A percentile compares a stretch with the other conserved stretches of the same genome.
phyloP scores from a whole-genome alignment of 2,113 vertebrate species.

The Coryphaenoides rupestris region DNA sequence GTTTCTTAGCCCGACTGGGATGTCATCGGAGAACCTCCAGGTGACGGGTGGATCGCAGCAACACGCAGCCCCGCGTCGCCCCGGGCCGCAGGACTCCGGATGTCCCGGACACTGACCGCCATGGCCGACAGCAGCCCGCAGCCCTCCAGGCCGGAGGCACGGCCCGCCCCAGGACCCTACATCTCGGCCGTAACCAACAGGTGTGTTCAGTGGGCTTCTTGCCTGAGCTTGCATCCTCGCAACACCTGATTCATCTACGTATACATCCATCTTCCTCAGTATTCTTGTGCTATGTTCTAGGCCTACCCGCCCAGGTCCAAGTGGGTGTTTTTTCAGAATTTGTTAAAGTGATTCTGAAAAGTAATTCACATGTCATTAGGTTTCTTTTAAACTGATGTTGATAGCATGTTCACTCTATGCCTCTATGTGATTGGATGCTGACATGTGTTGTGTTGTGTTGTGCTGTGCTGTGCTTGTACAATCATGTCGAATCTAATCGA shows the following conservation, averaged over 20 bases:
- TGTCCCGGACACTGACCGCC: conserved; percentile 45
- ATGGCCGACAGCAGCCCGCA: conserved; percentile 75
- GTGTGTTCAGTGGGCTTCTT: conserved; percentile 16
- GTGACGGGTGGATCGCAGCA: conserved; percentile 6
- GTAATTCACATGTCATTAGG: too few relatives aligned
- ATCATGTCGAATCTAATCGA: too few relatives aligned
- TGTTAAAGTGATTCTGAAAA: too few relatives aligned
- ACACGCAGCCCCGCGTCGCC: neutral
- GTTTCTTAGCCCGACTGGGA: conserved; percentile 24
- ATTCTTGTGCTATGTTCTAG: too few relatives aligned
- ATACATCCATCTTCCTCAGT: too few relatives aligned
- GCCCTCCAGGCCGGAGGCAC: conserved; percentile 41
- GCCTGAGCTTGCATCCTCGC: neutral
- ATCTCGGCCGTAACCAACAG: conserved; percentile 83
- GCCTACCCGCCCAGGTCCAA: too few relatives aligned
- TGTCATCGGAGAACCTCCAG: conserved; percentile 22
- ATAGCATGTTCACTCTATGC: too few relatives aligned
- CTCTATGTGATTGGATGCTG: too few relatives aligned
- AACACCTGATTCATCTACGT: neutral
- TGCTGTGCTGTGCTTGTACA: too few relatives aligned
- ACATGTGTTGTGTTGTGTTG: too few relatives aligned
- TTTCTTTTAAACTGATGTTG: too few relatives aligned
- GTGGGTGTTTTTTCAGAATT: too few relatives aligned
- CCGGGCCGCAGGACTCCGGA: conserved; percentile 1
- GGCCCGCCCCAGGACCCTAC: conserved; percentile 70